Base-by-base conservation (phyloP, 2,888 invertebrate species). In the Crepidodera aurea region DNA sequence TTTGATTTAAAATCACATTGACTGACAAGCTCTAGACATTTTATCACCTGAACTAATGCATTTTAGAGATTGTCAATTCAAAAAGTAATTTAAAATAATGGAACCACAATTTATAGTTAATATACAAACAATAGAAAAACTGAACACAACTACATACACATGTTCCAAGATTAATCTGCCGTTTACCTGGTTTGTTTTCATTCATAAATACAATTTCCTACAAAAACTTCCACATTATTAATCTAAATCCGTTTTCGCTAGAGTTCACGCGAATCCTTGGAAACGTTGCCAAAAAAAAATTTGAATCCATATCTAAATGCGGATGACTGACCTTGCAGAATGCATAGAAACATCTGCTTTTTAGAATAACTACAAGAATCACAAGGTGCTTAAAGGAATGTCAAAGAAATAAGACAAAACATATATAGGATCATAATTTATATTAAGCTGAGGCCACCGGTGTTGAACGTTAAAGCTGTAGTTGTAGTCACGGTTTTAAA, bases 331-430 rank as follows among this genome's bases (percentile, higher is more conserved):
- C 78, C 77, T 77, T 78, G 75, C 67, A 68, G 63, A 67, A 71
- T 71, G 75, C 75, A 76, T 75, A 73, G 77, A 74, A 79, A 78
- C 78, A 78, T 75, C 76, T 75, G 77, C 65, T 67, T 55, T 37
- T 57, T 57, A 48, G 48, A 50, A 57, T 57, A 57, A 48, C 25
- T 16, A 12, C 27, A 22, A 32, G 54, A 42, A 54, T 44, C 40
- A 54, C 54, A 54, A 54, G 42, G 54, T 54, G 32, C 54, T 42
- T 54, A 29, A 15, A n/a, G 48, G 37, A 57, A 48, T 48, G 57
- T 57, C 48, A 29, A 39, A 57, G 57, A 57, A 50, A 39, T 27
- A 57, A 57, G 53, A 53, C 53, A 40, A 53, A 54, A 54, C 42
- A 32, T 54, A 44, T 19, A 32, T 27, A 42, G 42, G 42, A 54